A percentile compares a stretch with the other conserved stretches of the same genome.
Conservation (phyloP, 2,888 invertebrate species). For the Orchesellides sinensis region DNA sequence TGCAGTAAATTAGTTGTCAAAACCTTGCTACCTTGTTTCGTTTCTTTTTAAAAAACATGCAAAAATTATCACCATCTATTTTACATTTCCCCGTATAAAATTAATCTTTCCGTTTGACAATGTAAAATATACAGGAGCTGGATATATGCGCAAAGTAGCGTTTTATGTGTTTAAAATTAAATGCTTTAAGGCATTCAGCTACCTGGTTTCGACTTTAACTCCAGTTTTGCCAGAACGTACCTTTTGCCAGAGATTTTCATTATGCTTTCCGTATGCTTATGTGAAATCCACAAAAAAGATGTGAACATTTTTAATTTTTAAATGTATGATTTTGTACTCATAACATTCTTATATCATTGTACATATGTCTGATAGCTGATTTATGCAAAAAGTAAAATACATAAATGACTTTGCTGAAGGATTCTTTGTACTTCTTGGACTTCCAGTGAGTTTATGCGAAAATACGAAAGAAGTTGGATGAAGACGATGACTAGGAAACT, state of each 20-base stretch:
- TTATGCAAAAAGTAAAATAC: slow-evolving; percentile 3
- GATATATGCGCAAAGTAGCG: no score
- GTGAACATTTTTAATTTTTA: slow-evolving; percentile 8
- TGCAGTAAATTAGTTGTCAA: slow-evolving; percentile 2
- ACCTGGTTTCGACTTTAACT: no score
- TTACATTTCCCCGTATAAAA: neutral
- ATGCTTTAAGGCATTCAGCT: slow-evolving; percentile 47
- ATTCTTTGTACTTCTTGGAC: neutral
- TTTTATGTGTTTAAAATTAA: no score
- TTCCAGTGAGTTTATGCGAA: neutral
- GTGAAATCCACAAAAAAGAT: neutral
- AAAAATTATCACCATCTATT: slow-evolving; percentile 12
- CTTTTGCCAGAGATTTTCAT: neutral
- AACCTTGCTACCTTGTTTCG: slow-evolving; percentile 11
- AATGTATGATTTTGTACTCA: no score
- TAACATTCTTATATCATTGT: no score
- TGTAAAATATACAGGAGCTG: slow-evolving; percentile 10
- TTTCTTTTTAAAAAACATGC: slow-evolving; percentile 4
- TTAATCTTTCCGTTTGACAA: slow-evolving; percentile 29
- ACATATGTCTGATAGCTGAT: neutral
- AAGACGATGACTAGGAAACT: slow-evolving; percentile 44
- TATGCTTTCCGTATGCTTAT: neutral
- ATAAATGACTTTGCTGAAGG: slow-evolving; percentile 31
- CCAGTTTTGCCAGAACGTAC: no score
- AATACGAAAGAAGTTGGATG: slow-evolving; percentile 2